Conservation (phyloP, 2,888 invertebrate genomes). For the Drosophila robusta region DNA sequence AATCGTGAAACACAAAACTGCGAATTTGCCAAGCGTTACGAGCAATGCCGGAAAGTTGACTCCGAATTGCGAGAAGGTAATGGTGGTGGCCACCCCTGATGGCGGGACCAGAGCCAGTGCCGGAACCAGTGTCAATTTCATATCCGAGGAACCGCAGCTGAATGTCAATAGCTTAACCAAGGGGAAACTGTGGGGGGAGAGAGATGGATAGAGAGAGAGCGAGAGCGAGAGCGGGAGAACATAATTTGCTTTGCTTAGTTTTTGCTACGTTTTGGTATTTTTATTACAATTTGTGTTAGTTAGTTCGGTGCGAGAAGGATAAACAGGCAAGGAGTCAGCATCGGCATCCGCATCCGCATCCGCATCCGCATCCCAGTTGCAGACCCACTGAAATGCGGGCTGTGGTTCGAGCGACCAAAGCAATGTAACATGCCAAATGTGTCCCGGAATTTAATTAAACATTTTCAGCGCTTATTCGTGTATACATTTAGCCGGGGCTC, state of each 20-base stretch:
- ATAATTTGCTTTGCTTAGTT: conserved; percentile 81
- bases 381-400: conserved; percentile 25
- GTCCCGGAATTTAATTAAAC: conserved; percentile 82
- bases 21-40: conserved; percentile 14
- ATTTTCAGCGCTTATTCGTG: conserved; percentile 80
- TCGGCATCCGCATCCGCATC: background rate
- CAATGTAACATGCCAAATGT: conserved; percentile 82
- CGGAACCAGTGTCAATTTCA: conserved; percentile 39
- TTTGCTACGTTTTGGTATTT: conserved; percentile 79
- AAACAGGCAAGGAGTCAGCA: conserved; percentile 37
- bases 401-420: conserved; percentile 68
- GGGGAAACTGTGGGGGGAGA: background rate
- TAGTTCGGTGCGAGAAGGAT: conserved; percentile 46
- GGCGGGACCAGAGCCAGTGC: background rate
- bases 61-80: conserved; percentile 21
- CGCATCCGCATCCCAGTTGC: background rate
- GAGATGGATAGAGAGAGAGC: background rate
- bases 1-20: background rate
- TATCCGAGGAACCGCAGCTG: conserved; percentile 50
- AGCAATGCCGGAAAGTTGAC: conserved; percentile 12
- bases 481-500: conserved; percentile 59
- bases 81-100: background rate
- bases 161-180: conserved; percentile 67
- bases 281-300: conserved; percentile 80
- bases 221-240: conserved; percentile 8